Percentiles rank a stretch among this genome's conserved stretches.
These are phyloP conservation scores for Heliothis subflexa DNA, from an alignment of 1,140 invertebrate species.

Conservation along the genomic window DNA sequence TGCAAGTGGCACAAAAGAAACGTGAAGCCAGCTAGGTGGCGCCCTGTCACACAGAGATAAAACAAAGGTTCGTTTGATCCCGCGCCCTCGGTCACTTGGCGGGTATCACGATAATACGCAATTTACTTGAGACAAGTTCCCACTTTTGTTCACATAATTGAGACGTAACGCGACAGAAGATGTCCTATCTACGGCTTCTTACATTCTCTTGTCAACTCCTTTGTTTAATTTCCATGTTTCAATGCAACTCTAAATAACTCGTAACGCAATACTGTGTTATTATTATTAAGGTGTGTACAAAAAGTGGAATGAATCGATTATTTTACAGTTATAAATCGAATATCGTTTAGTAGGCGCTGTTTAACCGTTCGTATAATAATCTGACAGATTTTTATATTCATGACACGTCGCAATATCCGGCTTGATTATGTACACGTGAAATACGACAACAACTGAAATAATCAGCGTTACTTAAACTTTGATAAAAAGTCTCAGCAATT, in stretches of 20 bases:
- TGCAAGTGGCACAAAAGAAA: conserved; percentile 53
- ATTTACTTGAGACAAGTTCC: conserved; percentile 71
- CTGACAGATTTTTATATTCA: background rate
- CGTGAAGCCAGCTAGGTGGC: conserved; percentile 58
- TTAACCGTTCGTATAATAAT: conserved; percentile 15
- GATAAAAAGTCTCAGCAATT: background rate
- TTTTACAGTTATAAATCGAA: conserved; percentile 32
- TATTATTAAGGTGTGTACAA: conserved; percentile 30
- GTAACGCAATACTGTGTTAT: background rate
- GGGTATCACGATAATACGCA: conserved; percentile 63
- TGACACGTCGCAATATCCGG: conserved; percentile 1
- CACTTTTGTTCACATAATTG: conserved; percentile 72
- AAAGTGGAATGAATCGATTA: conserved; percentile 37
- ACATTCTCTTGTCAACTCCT: background rate
- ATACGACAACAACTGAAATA: background rate
- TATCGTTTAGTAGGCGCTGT: conserved; percentile 16
- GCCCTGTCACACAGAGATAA: conserved; percentile 70
- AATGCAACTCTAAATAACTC: conserved; percentile 11
- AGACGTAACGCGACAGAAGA: conserved; percentile 44
- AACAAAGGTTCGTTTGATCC: conserved; percentile 80
- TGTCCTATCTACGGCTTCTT: conserved; percentile 49
- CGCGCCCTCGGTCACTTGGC: conserved; percentile 68
- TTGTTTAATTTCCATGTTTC: conserved; percentile 45
- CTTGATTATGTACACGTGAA: background rate
- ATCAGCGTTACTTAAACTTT: background rate